phyloP scores from a whole-genome alignment of 2,797 vertebrate species.

The Heteromormyrus szaboi region DNA sequence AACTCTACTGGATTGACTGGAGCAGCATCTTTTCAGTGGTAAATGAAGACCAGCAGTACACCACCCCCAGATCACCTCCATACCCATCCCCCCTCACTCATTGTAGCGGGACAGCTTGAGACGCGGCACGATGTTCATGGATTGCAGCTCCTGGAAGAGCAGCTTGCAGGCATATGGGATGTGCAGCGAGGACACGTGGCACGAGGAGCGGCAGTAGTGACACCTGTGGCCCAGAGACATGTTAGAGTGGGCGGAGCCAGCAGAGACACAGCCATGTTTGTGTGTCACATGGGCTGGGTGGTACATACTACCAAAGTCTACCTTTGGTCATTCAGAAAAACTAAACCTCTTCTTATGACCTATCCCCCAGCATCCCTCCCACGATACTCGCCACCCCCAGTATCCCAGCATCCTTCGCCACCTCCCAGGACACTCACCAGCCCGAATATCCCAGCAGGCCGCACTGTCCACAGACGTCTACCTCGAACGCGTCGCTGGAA shows the following conservation, averaged over 20 bases:
- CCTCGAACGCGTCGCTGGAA: slow-evolving; percentile 96
- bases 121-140: slow-evolving; percentile 97
- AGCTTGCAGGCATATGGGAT: slow-evolving; percentile 98
- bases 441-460: slow-evolving; percentile 94
- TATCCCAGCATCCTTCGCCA: background rate
- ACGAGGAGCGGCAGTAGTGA: slow-evolving; percentile 96
- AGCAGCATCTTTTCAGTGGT: background rate
- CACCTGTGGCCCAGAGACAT: slow-evolving; percentile 66
- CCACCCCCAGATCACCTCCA: background rate
- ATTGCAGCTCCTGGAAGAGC: slow-evolving; percentile 95
- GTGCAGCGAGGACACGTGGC: slow-evolving; percentile 88
- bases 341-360: background rate
- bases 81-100: slow-evolving; percentile 57
- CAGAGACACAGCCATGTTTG: background rate
- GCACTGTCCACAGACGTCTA: slow-evolving; percentile 94
- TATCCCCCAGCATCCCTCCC: background rate
- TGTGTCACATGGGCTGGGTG: background rate
- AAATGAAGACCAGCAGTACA: background rate
- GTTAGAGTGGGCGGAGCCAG: background rate
- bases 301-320: background rate
- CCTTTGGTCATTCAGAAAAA: background rate
- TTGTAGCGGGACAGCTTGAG: slow-evolving; percentile 93
- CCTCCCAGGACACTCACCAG: slow-evolving; percentile 67
- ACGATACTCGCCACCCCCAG: background rate
- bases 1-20: background rate